Percentiles rank a stretch among this genome's conserved stretches.
Evolutionary conservation across 2,113 vertebrate genomes (phyloP).

Genomic region (Agelaius tricolor): DNA sequence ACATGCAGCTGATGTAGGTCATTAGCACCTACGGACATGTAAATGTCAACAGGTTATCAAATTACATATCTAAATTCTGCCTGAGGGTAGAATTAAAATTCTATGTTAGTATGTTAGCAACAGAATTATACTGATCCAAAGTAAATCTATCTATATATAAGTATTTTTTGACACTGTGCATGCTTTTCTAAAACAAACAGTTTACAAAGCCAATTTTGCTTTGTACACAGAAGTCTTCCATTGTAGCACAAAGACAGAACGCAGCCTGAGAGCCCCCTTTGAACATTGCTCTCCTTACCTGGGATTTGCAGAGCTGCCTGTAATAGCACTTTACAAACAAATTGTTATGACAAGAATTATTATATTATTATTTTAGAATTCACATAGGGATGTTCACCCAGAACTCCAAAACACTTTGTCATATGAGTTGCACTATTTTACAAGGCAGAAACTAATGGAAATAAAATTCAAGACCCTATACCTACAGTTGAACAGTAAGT

Average conservation of each 20-base stretch:
- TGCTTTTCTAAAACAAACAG: neutral
- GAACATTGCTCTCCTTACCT: neutral
- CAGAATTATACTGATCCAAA: neutral
- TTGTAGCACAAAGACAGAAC: neutral
- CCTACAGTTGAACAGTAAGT: neutral
- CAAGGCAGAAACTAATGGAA: neutral
- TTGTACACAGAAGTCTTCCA: neutral
- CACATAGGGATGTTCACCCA: neutral
- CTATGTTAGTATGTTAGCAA: neutral
- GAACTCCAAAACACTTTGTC: neutral
- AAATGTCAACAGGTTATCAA: slow-evolving; percentile 15
- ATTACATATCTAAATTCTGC: neutral
- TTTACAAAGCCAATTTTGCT: neutral
- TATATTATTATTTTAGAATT: neutral
- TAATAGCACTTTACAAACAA: neutral
- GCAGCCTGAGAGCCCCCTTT: neutral
- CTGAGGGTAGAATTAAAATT: neutral
- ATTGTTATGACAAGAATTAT: neutral
- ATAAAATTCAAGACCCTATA: neutral
- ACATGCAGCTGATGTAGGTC: neutral
- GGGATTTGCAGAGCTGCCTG: neutral
- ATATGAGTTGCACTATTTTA: neutral
- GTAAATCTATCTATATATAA: neutral
- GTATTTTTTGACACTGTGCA: neutral
- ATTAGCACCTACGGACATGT: slow-evolving; percentile 2